Evolutionary conservation across 1,140 invertebrate species (phyloP).

Genomic region (Geopemphigus sp.): DNA sequence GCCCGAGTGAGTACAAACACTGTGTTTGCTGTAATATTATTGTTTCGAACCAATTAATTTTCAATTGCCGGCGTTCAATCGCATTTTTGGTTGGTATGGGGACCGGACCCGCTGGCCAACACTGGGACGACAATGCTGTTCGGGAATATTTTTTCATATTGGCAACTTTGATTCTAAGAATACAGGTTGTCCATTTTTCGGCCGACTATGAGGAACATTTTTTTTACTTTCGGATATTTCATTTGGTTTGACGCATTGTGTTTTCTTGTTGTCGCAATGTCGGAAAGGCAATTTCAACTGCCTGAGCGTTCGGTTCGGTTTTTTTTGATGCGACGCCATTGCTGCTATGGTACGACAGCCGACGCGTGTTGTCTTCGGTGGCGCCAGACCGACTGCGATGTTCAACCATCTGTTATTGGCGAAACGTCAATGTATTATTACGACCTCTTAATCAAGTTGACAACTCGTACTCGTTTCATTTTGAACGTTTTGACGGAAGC

Average conservation of each 20-base stretch:
- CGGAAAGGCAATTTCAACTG: too few relatives aligned
- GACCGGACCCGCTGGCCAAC: slow-evolving; percentile 38
- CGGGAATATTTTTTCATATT: slow-evolving; percentile 48
- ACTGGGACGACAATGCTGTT: slow-evolving; percentile 47
- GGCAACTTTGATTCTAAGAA: slow-evolving; percentile 41
- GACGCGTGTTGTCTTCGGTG: not conserved
- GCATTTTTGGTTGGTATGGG: slow-evolving; percentile 46
- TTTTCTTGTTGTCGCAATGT: not conserved
- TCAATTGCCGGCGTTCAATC: not conserved
- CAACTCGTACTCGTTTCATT: too few relatives aligned
- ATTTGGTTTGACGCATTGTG: not conserved
- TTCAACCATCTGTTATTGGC: too few relatives aligned
- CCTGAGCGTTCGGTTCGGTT: not conserved
- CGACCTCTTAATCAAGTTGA: too few relatives aligned
- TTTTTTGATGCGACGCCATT: not conserved
- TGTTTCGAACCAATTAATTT: not conserved
- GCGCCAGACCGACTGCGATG: not conserved
- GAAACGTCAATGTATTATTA: too few relatives aligned
- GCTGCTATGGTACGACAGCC: not conserved
- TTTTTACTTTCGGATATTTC: not conserved
- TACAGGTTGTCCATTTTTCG: slow-evolving; percentile 49
- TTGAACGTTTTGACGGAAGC: too few relatives aligned
- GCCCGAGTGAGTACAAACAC: slow-evolving; percentile 9
- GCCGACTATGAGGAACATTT: not conserved
- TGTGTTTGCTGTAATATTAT: not conserved